Base-by-base conservation (phyloP, 2,113 vertebrate species). In the Bos indicus region DNA sequence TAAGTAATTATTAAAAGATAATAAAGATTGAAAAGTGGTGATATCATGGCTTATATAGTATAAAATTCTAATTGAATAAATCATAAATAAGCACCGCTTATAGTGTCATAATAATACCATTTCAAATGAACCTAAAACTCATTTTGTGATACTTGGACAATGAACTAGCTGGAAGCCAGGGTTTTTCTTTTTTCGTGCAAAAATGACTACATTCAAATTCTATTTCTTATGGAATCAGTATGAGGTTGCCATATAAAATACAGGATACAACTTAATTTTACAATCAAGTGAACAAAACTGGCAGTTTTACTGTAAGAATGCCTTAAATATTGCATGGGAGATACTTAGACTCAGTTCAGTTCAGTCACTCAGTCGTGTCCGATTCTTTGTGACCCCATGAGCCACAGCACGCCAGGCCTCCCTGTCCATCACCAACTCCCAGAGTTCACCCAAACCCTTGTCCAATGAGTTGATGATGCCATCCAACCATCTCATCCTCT, bases 341-440 rank as follows among this genome's bases (percentile, higher is more conserved):
- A n/a, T 52, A 21, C 48, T 81, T n/a, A 82, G 15, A 80, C 15
- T 80, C 54, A 56, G 59, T 60, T 60, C 26, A 60, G 57, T 28
- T 60, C 11, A 60, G 26, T 28, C 57, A 0, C 57, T 28, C 57
- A 28, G 57, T 60, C 2, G 2, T 28, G 57, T 60, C 4, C 26
- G 5, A 60, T 11, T 60, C 26, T 60, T 5, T 60, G 57, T 2
- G 11, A 28, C 26, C 26, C 26, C 11, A 13, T 2, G 57, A 60
- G 28, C 25, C 1, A 11, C 26, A 60, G 57, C 25, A 60, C 4
- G 2, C 5, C 57, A 60, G 25, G 12, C 26, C 26, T 60, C 25
- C 11, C 57, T 60, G 26, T 28, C 57, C 57, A 60, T 60, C 57
- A 60, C 57, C 26, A 60, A 28, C 57, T 60, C 11, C 26, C 57